Conservation (phyloP, 2,888 invertebrate species). For the Ryuthela nishihirai region DNA sequence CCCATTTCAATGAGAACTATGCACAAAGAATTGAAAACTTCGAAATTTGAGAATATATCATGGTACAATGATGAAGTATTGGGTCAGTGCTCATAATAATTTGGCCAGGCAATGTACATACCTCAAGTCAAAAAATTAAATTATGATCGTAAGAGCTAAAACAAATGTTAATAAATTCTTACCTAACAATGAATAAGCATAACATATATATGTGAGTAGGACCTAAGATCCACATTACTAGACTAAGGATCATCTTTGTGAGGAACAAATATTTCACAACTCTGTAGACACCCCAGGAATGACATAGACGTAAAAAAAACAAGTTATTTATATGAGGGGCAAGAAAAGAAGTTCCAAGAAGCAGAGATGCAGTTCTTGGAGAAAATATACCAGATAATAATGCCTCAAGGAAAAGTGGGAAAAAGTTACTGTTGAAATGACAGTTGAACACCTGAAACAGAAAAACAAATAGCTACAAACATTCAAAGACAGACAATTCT, state of each 20-base stretch:
- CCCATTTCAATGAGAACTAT: too few species aligned
- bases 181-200: conserved; percentile 2
- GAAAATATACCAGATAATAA: background rate
- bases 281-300: background rate
- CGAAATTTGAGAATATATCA: too few species aligned
- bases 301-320: conserved; percentile 1
- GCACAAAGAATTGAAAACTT: too few species aligned
- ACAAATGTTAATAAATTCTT: too few species aligned
- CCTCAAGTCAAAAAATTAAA: too few species aligned
- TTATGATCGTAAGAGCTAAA: too few species aligned
- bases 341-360: conserved; percentile 1
- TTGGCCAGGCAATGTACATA: too few species aligned
- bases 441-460: conserved; percentile 1
- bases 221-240: background rate
- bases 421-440: conserved; percentile 5
- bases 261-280: conserved; percentile 1
- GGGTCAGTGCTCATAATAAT: too few species aligned
- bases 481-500: too few species aligned
- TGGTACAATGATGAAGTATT: too few species aligned
- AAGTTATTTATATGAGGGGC: conserved; percentile 1
- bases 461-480: background rate
- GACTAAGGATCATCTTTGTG: background rate
- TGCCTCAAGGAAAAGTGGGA: background rate
- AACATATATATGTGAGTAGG: background rate
- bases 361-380: background rate